Evolutionary conservation across 1,140 invertebrate species (phyloP), one percentile per base, ranked within the genome.

Genomic region (Caenorhabditis remanei): DNA sequence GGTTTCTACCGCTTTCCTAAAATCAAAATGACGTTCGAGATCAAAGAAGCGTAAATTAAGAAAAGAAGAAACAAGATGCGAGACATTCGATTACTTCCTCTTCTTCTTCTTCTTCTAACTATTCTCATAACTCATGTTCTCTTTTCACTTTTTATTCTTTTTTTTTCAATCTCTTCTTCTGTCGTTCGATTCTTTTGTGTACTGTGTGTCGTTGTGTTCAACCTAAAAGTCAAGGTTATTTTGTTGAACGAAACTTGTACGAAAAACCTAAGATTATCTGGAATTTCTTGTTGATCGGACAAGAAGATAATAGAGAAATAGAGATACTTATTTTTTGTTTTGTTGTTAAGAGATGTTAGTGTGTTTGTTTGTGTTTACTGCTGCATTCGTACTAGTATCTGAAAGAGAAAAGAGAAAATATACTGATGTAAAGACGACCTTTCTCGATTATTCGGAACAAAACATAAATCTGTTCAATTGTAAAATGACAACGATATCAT

Each of bases 201-300:
- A 53, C 71, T 21, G 16, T 41, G 41, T 71, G 41, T 48, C 65
- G 40, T 71, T 46, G 71, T 46, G 46, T 79, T 50, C 71, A 48
- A 79, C 21, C 46, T 79, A 50, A 79, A 79, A 79, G 71, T 50
- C 71, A 79, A 79, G 71, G 71, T 79, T 50, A 79, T 9, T 46
- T 24, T 40, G n/a, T 58, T 58, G 55, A 58, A 63, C 21, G 61
- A 14, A 63, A 63, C 21, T 43, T 71, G 65, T n/a, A 43, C 65
- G 11, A 71, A 71, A 65, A 67, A 67, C 16, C 65, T 14, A 71
- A 46, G 65, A 71, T 71, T 71, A 71, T 71, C 65, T 63, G 61
- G 3, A 63, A 63, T 14, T 11, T 63, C 24, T 32, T 63, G 21
- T 24, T 40, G 7, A 63, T 63, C 24, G 61, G 24, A 63, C 61